Evolutionary conservation across 2,888 invertebrate species (phyloP).

Genomic region (Nemurella pictetii): DNA sequence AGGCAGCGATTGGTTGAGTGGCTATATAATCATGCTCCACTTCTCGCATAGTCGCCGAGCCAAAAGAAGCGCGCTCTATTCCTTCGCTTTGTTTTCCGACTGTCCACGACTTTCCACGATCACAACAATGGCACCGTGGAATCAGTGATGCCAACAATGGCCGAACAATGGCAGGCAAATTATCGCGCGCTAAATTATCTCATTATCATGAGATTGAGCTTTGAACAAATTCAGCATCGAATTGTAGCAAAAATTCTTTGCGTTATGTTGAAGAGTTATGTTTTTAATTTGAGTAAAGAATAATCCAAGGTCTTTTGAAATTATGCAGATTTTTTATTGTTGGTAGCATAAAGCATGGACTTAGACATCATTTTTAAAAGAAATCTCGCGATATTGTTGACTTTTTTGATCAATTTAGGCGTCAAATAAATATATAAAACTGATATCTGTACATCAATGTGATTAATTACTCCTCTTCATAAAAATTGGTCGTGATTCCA

Average conservation of each 20-base stretch:
- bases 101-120: background rate
- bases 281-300: background rate
- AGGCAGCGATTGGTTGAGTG: background rate
- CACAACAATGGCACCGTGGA: background rate
- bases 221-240: background rate
- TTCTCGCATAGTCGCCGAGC: background rate
- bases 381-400: too few relatives aligned
- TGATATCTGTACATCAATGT: too few relatives aligned
- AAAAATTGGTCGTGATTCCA: too few relatives aligned
- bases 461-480: too few relatives aligned
- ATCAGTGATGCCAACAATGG: background rate
- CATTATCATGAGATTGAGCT: background rate
- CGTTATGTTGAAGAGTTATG: background rate
- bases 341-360: too few relatives aligned
- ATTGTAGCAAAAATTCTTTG: background rate
- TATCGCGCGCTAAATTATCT: too few relatives aligned
- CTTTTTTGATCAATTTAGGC: too few relatives aligned
- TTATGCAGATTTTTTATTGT: background rate
- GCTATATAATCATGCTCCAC: background rate
- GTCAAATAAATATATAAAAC: too few relatives aligned
- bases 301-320: background rate
- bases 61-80: background rate
- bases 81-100: background rate
- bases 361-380: too few relatives aligned
- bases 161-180: background rate